Evolutionary conservation across 2,113 vertebrate species (phyloP).

Genomic region (Sander vitreus): DNA sequence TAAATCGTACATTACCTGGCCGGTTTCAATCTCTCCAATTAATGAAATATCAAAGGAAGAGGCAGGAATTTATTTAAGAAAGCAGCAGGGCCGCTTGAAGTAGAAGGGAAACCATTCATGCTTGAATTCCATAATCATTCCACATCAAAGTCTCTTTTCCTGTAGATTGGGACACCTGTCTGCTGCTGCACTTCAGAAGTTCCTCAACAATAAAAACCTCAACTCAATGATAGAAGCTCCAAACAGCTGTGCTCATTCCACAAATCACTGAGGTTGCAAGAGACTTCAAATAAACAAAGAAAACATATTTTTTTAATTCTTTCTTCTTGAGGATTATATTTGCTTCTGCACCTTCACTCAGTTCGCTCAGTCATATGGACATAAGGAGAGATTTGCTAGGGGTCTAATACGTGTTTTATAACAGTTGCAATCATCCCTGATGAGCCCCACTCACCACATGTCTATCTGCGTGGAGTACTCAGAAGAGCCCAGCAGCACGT

Average conservation of each 20-base stretch:
- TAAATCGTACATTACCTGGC: not conserved
- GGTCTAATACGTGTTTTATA: conserved; percentile 26
- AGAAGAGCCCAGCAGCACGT: conserved; percentile 95
- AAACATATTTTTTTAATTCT: not conserved
- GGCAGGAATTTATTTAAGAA: not conserved
- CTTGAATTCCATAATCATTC: conserved; percentile 2
- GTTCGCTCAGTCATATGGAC: conserved; percentile 1
- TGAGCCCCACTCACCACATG: conserved; percentile 91
- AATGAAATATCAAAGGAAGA: conserved; percentile 1
- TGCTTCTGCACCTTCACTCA: not conserved
- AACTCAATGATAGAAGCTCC: not conserved
- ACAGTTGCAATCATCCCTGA: conserved; percentile 32
- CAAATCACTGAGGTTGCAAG: not conserved
- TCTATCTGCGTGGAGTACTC: conserved; percentile 98
- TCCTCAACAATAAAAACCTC: not conserved
- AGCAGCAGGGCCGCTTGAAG: not conserved
- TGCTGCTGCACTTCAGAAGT: conserved; percentile 5
- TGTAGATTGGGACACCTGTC: conserved; percentile 13
- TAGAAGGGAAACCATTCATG: not conserved
- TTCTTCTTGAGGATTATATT: not conserved
- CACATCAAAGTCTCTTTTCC: conserved; percentile 22
- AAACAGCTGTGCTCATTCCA: not conserved
- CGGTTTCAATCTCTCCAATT: not conserved
- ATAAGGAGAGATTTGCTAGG: not conserved
- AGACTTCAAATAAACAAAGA: not conserved